phyloP scores from a whole-genome alignment of 2,797 vertebrate genomes.

The Chaetophractus vellerosus region DNA sequence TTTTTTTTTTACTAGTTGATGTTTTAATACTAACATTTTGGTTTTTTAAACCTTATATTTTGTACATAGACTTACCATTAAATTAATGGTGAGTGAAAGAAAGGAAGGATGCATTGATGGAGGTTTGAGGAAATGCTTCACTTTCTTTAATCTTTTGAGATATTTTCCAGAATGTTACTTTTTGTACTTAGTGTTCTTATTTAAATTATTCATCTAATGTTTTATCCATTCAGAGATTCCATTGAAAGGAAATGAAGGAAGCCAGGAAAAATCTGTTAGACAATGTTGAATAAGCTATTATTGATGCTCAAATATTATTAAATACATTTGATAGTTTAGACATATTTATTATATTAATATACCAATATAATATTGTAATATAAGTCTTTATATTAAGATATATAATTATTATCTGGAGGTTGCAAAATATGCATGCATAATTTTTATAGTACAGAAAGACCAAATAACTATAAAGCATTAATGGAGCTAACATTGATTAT shows the following conservation, averaged over 20 bases:
- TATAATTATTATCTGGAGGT: slow-evolving; percentile 1
- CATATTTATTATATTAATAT: slow-evolving; percentile 3
- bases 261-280: slow-evolving; percentile 72
- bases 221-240: slow-evolving; percentile 75
- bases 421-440: not conserved
- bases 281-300: slow-evolving; percentile 72
- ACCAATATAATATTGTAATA: not conserved
- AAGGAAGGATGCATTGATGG: not conserved
- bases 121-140: not conserved
- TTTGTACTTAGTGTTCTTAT: slow-evolving; percentile 78
- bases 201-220: slow-evolving; percentile 80
- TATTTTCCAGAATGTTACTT: slow-evolving; percentile 75
- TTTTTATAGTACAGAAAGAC: not conserved
- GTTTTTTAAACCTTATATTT: slow-evolving; percentile 39
- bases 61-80: not conserved
- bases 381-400: slow-evolving; percentile 32
- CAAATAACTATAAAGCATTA: not conserved
- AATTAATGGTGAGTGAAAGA: slow-evolving; percentile 24
- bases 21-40: slow-evolving; percentile 29
- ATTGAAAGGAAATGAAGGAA: slow-evolving; percentile 76
- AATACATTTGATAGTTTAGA: not conserved
- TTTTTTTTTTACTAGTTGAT: slow-evolving; percentile 55
- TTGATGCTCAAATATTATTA: not conserved
- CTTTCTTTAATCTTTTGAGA: slow-evolving; percentile 65
- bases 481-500: not conserved